phyloP scores from a whole-genome alignment of 2,888 invertebrate genomes.

The Tetragonisca angustula region DNA sequence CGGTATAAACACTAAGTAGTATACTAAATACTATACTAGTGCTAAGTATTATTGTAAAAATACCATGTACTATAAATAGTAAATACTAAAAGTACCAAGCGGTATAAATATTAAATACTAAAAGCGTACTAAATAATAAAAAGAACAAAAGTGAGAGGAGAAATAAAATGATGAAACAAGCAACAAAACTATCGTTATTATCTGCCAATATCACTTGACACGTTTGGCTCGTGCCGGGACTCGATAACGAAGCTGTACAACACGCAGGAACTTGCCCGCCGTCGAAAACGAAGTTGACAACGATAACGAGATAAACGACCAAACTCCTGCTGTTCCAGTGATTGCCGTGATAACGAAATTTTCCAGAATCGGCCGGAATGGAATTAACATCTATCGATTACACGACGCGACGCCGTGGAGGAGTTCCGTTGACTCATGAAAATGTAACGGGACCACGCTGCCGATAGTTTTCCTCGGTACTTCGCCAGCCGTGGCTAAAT shows the following conservation, averaged over 20 bases:
- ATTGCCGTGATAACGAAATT: conserved; percentile 54
- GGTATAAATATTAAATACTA: too few relatives aligned
- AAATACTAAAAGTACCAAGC: too few relatives aligned
- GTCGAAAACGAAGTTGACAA: conserved; percentile 42
- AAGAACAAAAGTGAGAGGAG: too few relatives aligned
- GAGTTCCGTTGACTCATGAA: conserved; percentile 58
- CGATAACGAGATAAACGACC: conserved; percentile 40
- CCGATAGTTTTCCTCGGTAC: conserved; percentile 53
- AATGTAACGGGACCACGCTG: conserved; percentile 50
- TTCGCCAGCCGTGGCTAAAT: conserved; percentile 55
- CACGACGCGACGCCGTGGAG: conserved; percentile 7
- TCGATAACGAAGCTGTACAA: background rate
- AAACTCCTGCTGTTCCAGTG: conserved; percentile 26
- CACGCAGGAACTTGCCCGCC: conserved; percentile 4
- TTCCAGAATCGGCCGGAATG: conserved; percentile 38
- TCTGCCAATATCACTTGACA: background rate
- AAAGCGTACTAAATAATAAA: too few relatives aligned
- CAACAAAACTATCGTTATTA: background rate
- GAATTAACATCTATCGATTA: conserved; percentile 63
- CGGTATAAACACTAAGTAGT: too few relatives aligned
- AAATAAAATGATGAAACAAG: too few relatives aligned
- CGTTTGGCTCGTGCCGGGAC: conserved; percentile 7
- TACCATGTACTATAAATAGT: too few relatives aligned
- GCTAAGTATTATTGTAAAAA: too few relatives aligned
- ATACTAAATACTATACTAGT: too few relatives aligned